Evolutionary conservation across 2,113 vertebrate genomes (phyloP), one percentile per base, ranked within the genome.

Genomic region (Ellobius talpinus): DNA sequence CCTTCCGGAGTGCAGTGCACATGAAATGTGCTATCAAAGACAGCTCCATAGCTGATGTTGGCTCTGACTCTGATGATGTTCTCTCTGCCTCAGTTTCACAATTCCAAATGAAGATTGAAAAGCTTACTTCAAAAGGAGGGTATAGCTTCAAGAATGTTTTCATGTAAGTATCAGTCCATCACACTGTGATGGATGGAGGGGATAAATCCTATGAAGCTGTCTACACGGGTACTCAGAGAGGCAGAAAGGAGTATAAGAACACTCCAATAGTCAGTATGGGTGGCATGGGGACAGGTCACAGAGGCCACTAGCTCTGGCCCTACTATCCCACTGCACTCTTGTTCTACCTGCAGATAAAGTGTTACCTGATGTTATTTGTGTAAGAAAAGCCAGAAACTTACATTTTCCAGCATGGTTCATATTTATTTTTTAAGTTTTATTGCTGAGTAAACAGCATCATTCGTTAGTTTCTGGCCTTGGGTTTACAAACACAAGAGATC

Each of bases 401-500:
- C 45, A 72, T 89, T 87, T 92, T 82, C 21, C 93, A 94, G 93
- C 21, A 84, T 52, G 45, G 29, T 76, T 87, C 29, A 86, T 47
- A 11, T 88, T 93, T 52, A 42, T 65, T 45, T 65, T 65, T 14
- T 12, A 36, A 88, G 87, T 78, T 78, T 79, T 87, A n/a, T 24
- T 68, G 29, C 7, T 63, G 78, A 39, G 70, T 91, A 66, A 95
- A 68, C 13, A 94, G 3, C 17, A 72, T 68, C 19, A 94, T 77
- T 90, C 31, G 86, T 81, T 88, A 66, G 23, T 88, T 93, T 97
- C 45, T 92, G 45, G 66, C 29, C 55, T 92, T 47, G 52, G 63
- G 66, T 70, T 95, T 95, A 89, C 42, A 92, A 82, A 95, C 79
- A 85, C 91, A 73, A 9, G 79, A n/a, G 63, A 95, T 82, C 70